These are phyloP conservation scores for Beaufortia kweichowensis DNA, from an alignment of 2,113 vertebrate species.

Conservation along the genomic window DNA sequence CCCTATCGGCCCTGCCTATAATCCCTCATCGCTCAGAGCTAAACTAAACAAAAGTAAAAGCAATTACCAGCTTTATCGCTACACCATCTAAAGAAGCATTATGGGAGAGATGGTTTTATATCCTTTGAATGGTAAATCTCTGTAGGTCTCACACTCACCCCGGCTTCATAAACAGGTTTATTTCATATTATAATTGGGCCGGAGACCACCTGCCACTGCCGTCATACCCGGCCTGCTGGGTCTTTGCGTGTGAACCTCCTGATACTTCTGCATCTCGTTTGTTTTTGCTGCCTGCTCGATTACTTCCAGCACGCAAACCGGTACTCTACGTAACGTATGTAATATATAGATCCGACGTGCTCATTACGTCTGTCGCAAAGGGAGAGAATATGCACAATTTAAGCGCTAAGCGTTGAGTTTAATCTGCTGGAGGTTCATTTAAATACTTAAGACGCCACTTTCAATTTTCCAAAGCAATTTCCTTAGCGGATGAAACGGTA, in stretches of 20 bases:
- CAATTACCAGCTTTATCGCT: not conserved
- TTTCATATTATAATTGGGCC: conserved; percentile 32
- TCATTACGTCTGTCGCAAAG: not conserved
- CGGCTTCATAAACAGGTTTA: conserved; percentile 24
- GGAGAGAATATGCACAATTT: not conserved
- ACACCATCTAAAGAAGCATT: conserved; percentile 5
- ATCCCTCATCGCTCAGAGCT: conserved; percentile 12
- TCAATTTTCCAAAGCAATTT: conserved; percentile 41
- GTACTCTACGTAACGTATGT: not conserved
- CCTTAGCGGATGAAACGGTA: conserved; percentile 13
- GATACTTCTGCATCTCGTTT: not conserved
- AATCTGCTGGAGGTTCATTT: conserved; percentile 23
- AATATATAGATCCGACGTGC: not conserved
- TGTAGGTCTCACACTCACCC: not conserved
- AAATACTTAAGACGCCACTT: conserved; percentile 34
- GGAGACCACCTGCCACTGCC: not conserved
- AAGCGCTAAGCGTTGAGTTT: not conserved
- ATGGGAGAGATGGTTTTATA: not conserved
- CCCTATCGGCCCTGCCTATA: conserved; percentile 1
- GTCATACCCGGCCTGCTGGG: not conserved
- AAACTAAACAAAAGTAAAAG: not conserved
- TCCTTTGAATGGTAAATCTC: conserved; percentile 9
- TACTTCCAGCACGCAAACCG: not conserved
- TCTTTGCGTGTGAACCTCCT: not conserved
- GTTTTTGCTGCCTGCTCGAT: not conserved